Evolutionary conservation across 2,888 invertebrate species (phyloP).

Genomic region (Tinea trinotella): DNA sequence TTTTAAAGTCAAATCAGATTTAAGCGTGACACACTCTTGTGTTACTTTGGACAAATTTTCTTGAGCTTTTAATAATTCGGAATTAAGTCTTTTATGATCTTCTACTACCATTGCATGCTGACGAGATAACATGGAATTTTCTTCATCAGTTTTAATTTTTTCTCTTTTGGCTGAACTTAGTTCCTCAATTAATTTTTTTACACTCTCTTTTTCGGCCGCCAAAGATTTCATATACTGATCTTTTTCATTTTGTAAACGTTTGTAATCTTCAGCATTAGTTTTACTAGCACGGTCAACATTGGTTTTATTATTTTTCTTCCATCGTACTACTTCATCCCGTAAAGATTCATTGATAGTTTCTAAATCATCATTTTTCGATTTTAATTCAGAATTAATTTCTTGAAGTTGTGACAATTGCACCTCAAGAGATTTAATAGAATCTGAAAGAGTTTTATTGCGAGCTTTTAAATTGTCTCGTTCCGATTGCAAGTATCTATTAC

Average conservation of each 20-base stretch:
- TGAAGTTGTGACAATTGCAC: constrained; percentile 83
- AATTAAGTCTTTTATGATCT: constrained; percentile 76
- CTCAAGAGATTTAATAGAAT: constrained; percentile 75
- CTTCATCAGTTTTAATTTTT: constrained; percentile 78
- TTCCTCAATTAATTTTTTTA: constrained; percentile 80
- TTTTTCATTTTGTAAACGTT: constrained; percentile 84
- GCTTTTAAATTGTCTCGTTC: constrained; percentile 81
- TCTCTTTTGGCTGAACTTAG: constrained; percentile 74
- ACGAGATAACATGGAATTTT: constrained; percentile 72
- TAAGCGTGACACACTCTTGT: constrained; percentile 69
- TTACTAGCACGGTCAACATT: constrained; percentile 92
- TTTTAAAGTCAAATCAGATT: constrained; percentile 71
- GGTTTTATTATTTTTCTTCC: constrained; percentile 88
- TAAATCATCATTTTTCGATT: constrained; percentile 78
- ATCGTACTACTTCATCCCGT: constrained; percentile 85
- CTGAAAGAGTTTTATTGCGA: constrained; percentile 78
- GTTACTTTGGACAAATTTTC: constrained; percentile 80
- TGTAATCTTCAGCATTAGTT: constrained; percentile 94
- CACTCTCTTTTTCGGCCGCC: constrained; percentile 81
- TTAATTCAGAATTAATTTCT: constrained; percentile 80
- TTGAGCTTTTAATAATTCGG: constrained; percentile 69
- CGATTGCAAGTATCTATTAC: constrained; percentile 89
- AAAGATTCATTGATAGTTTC: constrained; percentile 84
- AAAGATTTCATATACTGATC: constrained; percentile 85
- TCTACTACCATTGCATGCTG: constrained; percentile 74